phyloP scores from a whole-genome alignment of 2,113 vertebrate genomes.

The Varanus komodoensis region DNA sequence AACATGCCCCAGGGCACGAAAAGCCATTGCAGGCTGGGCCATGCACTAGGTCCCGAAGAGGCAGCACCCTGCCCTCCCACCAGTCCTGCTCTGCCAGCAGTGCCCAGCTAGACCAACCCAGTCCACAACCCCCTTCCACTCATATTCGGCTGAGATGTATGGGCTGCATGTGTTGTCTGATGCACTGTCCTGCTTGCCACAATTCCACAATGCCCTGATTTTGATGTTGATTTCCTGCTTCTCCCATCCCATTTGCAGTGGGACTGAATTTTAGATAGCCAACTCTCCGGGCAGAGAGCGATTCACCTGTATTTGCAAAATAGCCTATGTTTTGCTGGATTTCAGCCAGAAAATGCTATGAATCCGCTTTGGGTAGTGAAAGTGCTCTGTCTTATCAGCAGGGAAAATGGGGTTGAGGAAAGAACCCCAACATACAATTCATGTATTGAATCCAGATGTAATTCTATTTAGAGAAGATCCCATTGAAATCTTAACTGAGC shows the following conservation, averaged over 20 bases:
- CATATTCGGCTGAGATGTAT: background rate
- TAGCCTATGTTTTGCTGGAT: background rate
- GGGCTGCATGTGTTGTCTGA: background rate
- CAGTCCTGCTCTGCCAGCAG: background rate
- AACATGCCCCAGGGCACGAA: conserved; percentile 18
- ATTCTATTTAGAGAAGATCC: too few species aligned
- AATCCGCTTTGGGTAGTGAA: background rate
- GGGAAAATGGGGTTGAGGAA: background rate
- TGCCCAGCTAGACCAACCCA: background rate
- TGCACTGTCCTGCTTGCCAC: background rate
- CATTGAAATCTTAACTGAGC: too few species aligned
- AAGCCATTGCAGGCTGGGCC: background rate
- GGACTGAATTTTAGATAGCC: background rate
- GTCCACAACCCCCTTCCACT: too few species aligned
- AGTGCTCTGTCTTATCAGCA: background rate
- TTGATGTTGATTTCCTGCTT: too few species aligned
- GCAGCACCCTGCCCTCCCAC: background rate
- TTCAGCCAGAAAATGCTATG: background rate
- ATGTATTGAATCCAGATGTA: background rate
- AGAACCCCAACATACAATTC: background rate
- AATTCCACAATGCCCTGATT: background rate
- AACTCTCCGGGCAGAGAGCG: background rate
- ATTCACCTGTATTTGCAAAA: background rate
- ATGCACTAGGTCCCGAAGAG: background rate
- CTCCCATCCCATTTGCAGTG: background rate